A percentile compares a stretch with the other conserved stretches of the same genome.
Evolutionary conservation across 2,888 invertebrate genomes (phyloP).

Genomic region (Glomeris marginata): DNA sequence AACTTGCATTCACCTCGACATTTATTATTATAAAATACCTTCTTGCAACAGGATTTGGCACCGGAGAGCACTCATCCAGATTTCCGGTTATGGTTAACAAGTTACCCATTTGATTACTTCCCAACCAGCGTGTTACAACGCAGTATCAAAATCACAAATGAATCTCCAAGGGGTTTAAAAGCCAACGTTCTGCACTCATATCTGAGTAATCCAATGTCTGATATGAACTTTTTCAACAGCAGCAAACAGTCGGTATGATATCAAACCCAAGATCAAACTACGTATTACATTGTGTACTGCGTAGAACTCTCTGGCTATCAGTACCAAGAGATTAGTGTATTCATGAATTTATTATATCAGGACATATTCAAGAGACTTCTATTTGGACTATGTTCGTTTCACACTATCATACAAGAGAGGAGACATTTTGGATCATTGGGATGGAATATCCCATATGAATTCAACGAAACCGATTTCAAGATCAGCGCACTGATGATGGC

Average conservation of each 20-base stretch:
- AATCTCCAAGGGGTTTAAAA: constrained; percentile 32
- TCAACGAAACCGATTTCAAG: constrained; percentile 36
- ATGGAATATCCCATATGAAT: constrained; percentile 37
- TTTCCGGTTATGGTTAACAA: constrained; percentile 34
- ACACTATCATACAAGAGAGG: constrained; percentile 35
- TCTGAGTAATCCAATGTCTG: constrained; percentile 68
- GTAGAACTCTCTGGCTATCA: background rate
- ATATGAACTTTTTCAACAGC: constrained; percentile 61
- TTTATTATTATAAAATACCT: constrained; percentile 3
- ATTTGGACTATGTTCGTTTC: constrained; percentile 36
- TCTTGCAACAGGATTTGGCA: constrained; percentile 27
- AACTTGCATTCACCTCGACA: background rate
- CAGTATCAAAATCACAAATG: constrained; percentile 35
- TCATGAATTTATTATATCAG: constrained; percentile 20
- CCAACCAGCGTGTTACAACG: constrained; percentile 34
- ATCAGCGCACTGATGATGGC: constrained; percentile 28
- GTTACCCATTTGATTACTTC: constrained; percentile 28
- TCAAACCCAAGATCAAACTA: background rate
- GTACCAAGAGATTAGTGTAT: no score
- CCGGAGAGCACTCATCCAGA: constrained; percentile 32
- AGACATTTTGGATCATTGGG: constrained; percentile 36
- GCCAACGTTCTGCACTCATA: constrained; percentile 39
- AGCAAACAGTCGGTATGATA: constrained; percentile 26
- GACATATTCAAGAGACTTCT: constrained; percentile 32
- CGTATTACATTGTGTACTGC: background rate